phyloP scores from a whole-genome alignment of 2,888 invertebrate species.

The Hemithea aestivaria region DNA sequence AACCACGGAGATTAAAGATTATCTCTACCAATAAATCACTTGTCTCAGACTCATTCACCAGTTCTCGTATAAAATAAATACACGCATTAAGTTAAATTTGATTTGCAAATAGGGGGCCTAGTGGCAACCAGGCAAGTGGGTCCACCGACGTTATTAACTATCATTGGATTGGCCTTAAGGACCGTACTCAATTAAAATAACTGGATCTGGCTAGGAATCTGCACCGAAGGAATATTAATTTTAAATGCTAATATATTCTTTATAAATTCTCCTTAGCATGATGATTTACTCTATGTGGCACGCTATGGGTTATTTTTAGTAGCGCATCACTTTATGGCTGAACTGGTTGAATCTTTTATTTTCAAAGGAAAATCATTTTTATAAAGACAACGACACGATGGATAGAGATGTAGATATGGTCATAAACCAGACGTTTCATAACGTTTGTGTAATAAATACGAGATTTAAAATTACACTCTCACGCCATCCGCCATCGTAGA shows the following conservation, averaged over 20 bases:
- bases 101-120: constrained; percentile 54
- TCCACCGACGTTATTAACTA: constrained; percentile 33
- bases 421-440: too few species aligned
- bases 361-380: too few species aligned
- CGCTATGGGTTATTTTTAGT: constrained; percentile 9
- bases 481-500: too few species aligned
- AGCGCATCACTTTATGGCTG: too few species aligned
- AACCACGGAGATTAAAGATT: constrained; percentile 42
- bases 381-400: too few species aligned
- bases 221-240: constrained; percentile 36
- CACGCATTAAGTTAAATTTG: constrained; percentile 52
- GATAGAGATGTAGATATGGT: too few species aligned
- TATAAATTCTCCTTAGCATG: constrained; percentile 29
- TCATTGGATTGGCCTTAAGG: constrained; percentile 37
- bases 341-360: too few species aligned
- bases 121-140: constrained; percentile 44
- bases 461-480: too few species aligned
- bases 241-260: constrained; percentile 46
- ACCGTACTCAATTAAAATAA: constrained; percentile 48
- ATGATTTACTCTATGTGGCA: constrained; percentile 20
- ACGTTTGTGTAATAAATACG: too few species aligned
- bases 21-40: constrained; percentile 57
- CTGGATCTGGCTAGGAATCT: constrained; percentile 49
- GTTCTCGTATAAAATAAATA: constrained; percentile 53
- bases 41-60: constrained; percentile 41